phyloP scores from a whole-genome alignment of 2,797 vertebrate genomes.

The Pelobates cultripes region DNA sequence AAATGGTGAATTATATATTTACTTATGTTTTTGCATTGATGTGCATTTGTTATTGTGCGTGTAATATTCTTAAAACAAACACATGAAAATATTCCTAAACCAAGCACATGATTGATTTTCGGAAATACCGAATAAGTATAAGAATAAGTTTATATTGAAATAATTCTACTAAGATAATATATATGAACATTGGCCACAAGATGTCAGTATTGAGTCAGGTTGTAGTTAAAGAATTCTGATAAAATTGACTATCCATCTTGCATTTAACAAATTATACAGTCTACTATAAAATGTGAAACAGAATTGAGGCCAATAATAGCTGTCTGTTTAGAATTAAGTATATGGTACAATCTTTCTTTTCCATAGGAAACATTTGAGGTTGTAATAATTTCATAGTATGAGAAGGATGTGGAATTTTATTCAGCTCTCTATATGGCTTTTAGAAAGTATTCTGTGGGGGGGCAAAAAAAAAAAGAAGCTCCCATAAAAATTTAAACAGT shows the following conservation, averaged over 20 bases:
- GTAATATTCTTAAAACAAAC: no score
- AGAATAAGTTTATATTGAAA: no score
- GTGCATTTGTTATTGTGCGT: no score
- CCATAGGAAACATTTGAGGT: background rate
- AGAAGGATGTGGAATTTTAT: background rate
- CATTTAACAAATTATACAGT: background rate
- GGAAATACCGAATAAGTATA: no score
- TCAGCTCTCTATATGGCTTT: background rate
- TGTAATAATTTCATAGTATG: background rate
- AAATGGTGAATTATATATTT: no score
- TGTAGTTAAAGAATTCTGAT: background rate
- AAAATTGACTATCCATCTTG: background rate
- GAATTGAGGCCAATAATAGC: background rate
- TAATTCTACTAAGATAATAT: no score
- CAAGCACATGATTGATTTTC: no score
- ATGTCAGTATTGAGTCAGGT: constrained; percentile 18
- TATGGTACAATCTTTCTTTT: constrained; percentile 12
- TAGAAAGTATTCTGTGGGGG: background rate
- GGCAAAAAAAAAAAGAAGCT: no score
- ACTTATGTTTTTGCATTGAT: no score
- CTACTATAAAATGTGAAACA: background rate
- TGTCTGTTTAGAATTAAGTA: constrained; percentile 24
- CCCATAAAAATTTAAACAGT: no score
- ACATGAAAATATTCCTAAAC: no score
- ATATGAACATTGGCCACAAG: constrained; percentile 12